phyloP scores from a whole-genome alignment of 2,797 vertebrate genomes.

The Diplodus puntazzo region DNA sequence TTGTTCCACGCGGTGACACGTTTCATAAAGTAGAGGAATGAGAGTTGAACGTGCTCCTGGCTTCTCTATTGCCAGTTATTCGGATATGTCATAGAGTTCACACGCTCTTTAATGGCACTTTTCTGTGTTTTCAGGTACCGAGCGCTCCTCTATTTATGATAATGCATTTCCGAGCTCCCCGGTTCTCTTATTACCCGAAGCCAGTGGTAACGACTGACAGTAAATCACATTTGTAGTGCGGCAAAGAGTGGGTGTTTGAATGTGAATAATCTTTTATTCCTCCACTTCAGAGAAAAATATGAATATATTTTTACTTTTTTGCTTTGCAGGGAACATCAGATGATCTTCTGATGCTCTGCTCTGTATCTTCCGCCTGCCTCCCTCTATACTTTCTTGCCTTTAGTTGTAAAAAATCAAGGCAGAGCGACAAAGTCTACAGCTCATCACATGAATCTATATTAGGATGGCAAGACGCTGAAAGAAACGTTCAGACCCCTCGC shows the following conservation, averaged over 20 bases:
- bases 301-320: slow-evolving; percentile 47
- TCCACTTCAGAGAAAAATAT: slow-evolving; percentile 43
- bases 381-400: not conserved
- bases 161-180: slow-evolving; percentile 61
- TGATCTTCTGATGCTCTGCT: slow-evolving; percentile 51
- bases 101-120: slow-evolving; percentile 44
- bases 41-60: slow-evolving; percentile 32
- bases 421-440: slow-evolving; percentile 12
- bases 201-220: slow-evolving; percentile 56
- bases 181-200: slow-evolving; percentile 65
- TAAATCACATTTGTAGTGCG: slow-evolving; percentile 71
- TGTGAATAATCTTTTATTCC: slow-evolving; percentile 60
- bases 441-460: slow-evolving; percentile 41
- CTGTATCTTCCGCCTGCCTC: slow-evolving; percentile 15
- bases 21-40: slow-evolving; percentile 60
- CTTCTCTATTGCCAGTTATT: slow-evolving; percentile 50
- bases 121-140: slow-evolving; percentile 57
- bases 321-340: slow-evolving; percentile 60
- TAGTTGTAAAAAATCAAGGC: slow-evolving; percentile 32
- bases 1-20: slow-evolving; percentile 44
- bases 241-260: slow-evolving; percentile 61
- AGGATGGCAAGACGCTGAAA: slow-evolving; percentile 28
- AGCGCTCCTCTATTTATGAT: slow-evolving; percentile 62
- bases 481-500: slow-evolving; percentile 8
- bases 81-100: slow-evolving; percentile 46